phyloP scores from a whole-genome alignment of 2,888 invertebrate species.

The Cerastoderma edule region DNA sequence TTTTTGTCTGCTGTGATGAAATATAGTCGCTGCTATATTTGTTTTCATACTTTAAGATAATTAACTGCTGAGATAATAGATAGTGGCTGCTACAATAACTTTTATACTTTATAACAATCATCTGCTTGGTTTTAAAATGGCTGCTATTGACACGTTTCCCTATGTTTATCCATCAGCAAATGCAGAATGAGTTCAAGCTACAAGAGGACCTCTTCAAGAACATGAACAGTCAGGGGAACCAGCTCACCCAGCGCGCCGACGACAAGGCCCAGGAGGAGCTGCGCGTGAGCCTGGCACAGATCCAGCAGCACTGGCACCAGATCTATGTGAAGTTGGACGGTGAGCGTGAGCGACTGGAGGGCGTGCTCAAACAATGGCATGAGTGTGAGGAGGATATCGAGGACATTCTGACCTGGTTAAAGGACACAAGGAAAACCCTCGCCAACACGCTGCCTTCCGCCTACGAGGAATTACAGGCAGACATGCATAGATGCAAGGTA shows the following conservation, averaged over 20 bases:
- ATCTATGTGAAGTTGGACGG: constrained; percentile 70
- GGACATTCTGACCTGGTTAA: constrained; percentile 79
- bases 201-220: constrained; percentile 77
- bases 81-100: too few relatives aligned
- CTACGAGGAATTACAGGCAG: constrained; percentile 78
- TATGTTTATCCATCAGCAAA: too few relatives aligned
- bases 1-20: too few relatives aligned
- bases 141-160: too few relatives aligned
- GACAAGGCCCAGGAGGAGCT: constrained; percentile 66
- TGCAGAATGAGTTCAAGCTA: constrained; percentile 73
- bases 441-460: constrained; percentile 72
- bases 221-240: constrained; percentile 72
- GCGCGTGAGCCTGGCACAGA: constrained; percentile 64
- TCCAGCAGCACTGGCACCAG: constrained; percentile 72
- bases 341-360: constrained; percentile 71
- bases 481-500: constrained; percentile 79
- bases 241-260: constrained; percentile 73
- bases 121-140: too few relatives aligned
- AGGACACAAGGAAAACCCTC: constrained; percentile 71
- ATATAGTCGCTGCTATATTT: too few relatives aligned
- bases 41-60: too few relatives aligned
- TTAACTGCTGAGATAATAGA: too few relatives aligned
- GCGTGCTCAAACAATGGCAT: constrained; percentile 74
- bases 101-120: too few relatives aligned
- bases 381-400: constrained; percentile 81